phyloP scores from a whole-genome alignment of 2,113 vertebrate genomes.

The Onychorhynchus coronatus region DNA sequence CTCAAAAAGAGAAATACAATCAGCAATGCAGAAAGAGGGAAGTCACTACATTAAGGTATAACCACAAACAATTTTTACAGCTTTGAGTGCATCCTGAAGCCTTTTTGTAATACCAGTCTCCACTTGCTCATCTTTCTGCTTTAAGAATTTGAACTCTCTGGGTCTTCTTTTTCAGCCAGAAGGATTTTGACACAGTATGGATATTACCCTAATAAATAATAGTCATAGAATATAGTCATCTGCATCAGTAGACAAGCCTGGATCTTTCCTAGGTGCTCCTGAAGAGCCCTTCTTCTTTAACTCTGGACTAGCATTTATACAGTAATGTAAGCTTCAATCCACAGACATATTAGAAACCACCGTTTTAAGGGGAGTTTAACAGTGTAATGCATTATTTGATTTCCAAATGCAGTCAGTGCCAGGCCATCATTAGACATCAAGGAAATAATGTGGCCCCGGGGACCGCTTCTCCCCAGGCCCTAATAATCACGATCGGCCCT shows the following conservation, averaged over 20 bases:
- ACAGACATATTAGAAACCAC: not conserved
- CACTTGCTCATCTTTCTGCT: not conserved
- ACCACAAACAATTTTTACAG: not conserved
- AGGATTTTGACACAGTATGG: not conserved
- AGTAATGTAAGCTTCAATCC: not conserved
- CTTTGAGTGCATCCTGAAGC: not conserved
- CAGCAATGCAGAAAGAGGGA: not conserved
- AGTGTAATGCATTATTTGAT: conserved; percentile 49
- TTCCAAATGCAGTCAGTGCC: not conserved
- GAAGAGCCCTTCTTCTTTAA: not conserved
- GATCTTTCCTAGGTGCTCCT: not conserved
- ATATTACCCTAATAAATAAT: not conserved
- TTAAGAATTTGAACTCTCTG: not conserved
- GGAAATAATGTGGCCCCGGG: not conserved
- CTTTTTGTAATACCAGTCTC: not conserved
- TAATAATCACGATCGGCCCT: not conserved
- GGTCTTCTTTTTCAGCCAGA: not conserved
- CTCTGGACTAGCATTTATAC: not conserved
- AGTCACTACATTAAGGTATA: not conserved
- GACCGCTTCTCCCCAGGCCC: not conserved
- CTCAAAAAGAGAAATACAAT: not conserved
- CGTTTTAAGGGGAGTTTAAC: conserved; percentile 34
- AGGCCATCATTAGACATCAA: conserved; percentile 26
- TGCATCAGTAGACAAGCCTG: not conserved
- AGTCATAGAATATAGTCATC: not conserved